These are phyloP conservation scores for Mormyrops boulengeri DNA, from an alignment of 2,797 vertebrate species.

Conservation along the genomic window DNA sequence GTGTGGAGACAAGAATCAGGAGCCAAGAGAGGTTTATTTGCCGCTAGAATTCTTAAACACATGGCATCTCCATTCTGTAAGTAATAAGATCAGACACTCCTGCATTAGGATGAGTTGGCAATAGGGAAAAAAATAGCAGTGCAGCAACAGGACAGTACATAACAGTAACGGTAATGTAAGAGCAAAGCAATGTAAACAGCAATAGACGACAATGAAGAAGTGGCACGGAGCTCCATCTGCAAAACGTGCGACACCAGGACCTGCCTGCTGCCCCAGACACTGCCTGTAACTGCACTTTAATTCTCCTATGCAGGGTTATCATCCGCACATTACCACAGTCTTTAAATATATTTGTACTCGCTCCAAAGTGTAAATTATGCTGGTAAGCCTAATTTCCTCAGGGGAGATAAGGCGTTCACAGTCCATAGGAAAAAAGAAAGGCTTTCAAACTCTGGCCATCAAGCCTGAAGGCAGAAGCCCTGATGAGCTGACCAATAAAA, in stretches of 20 bases:
- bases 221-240: not conserved
- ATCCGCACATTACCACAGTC: not conserved
- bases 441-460: slow-evolving; percentile 41
- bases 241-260: not conserved
- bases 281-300: not conserved
- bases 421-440: slow-evolving; percentile 32
- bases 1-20: not conserved
- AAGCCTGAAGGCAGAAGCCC: slow-evolving; percentile 39
- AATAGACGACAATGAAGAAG: not conserved
- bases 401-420: slow-evolving; percentile 45
- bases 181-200: not conserved
- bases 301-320: not conserved
- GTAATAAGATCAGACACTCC: not conserved
- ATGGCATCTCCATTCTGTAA: not conserved
- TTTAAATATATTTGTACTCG: slow-evolving; percentile 44
- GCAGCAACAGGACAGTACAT: not conserved
- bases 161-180: not conserved
- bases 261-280: not conserved
- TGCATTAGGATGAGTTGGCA: not conserved
- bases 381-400: slow-evolving; percentile 46
- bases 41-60: not conserved
- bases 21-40: not conserved
- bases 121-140: not conserved
- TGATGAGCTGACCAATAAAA: slow-evolving; percentile 40
- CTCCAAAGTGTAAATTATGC: slow-evolving; percentile 45